Percentiles rank a stretch among this genome's conserved stretches.
Conservation (phyloP, 2,113 vertebrate species). For the Cynocephalus volans region DNA sequence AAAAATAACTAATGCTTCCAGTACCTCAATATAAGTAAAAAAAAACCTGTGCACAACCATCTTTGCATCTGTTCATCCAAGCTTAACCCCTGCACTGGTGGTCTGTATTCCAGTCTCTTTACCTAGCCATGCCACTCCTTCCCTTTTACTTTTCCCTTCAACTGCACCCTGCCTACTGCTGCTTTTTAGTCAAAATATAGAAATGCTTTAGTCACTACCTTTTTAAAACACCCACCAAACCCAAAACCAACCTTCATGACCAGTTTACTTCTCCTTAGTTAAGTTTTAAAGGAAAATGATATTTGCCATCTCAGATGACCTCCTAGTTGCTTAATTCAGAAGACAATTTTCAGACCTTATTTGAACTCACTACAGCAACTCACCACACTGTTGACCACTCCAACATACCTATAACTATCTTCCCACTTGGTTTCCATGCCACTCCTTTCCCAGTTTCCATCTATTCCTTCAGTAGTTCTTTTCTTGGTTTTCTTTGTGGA, state of each 20-base stretch:
- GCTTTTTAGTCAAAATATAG: background rate
- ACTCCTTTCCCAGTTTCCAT: background rate
- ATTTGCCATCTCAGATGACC: background rate
- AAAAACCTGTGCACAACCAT: background rate
- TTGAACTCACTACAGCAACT: background rate
- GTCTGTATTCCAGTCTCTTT: background rate
- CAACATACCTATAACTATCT: background rate
- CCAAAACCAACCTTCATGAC: background rate
- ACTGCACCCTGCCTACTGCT: background rate
- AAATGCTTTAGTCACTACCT: background rate
- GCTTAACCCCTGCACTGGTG: background rate
- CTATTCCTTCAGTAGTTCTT: background rate
- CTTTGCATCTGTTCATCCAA: background rate
- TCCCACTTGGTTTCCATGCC: background rate
- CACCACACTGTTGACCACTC: background rate
- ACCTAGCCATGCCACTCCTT: background rate
- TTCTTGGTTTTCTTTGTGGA: background rate
- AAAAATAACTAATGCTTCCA: background rate
- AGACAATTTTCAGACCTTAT: background rate
- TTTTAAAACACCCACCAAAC: slow-evolving; percentile 42
- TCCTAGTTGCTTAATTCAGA: background rate
- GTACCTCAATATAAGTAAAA: background rate
- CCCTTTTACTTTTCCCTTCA: background rate
- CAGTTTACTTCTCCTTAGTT: background rate
- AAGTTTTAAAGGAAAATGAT: background rate